These are phyloP conservation scores for Cyrtodaria siliqua DNA, from an alignment of 2,888 invertebrate genomes.

Conservation along the genomic window DNA sequence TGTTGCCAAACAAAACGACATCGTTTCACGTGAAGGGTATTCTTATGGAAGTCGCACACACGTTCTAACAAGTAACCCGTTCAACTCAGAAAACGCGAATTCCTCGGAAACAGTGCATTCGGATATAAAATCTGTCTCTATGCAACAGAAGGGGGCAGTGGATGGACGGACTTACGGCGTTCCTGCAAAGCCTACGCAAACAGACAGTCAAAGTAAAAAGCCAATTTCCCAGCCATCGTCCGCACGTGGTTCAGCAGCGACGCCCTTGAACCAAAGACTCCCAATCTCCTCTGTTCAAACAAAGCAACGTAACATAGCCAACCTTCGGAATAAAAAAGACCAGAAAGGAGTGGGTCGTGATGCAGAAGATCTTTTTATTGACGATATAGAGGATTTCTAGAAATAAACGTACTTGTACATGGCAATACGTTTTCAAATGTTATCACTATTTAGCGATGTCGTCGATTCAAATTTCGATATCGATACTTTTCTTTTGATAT, in stretches of 20 bases:
- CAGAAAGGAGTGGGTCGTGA: slow-evolving; percentile 47
- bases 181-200: not conserved
- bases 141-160: not conserved
- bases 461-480: too few relatives aligned
- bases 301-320: slow-evolving; percentile 13
- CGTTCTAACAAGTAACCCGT: too few relatives aligned
- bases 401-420: too few relatives aligned
- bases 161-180: not conserved
- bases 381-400: slow-evolving; percentile 53
- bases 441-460: too few relatives aligned
- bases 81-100: too few relatives aligned
- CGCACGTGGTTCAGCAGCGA: slow-evolving; percentile 1
- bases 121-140: too few relatives aligned
- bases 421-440: not conserved
- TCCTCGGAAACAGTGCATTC: too few relatives aligned
- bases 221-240: too few relatives aligned
- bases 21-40: too few relatives aligned
- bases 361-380: slow-evolving; percentile 38
- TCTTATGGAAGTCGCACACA: too few relatives aligned
- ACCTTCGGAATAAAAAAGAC: slow-evolving; percentile 28
- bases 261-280: slow-evolving; percentile 24
- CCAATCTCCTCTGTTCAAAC: slow-evolving; percentile 21
- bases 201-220: slow-evolving; percentile 12
- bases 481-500: too few relatives aligned
- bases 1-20: too few relatives aligned